These are phyloP conservation scores for Portunus trituberculatus DNA, from an alignment of 1,140 invertebrate genomes.

Conservation along the genomic window DNA sequence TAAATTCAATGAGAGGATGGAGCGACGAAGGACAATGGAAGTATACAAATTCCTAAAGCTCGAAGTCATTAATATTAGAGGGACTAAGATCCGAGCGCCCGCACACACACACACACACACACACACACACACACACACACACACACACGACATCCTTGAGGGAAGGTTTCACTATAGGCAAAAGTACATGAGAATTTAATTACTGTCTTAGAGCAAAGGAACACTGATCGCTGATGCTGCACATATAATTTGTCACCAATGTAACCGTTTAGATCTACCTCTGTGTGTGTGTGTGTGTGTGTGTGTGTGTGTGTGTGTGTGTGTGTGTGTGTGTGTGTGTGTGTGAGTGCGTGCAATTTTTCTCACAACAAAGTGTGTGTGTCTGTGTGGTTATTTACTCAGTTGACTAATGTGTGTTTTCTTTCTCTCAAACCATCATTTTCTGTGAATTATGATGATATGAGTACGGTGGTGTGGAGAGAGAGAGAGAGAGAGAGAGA, in stretches of 20 bases:
- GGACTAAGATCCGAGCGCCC: not conserved
- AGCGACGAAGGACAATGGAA: too few species aligned
- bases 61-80: not conserved
- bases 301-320: not conserved
- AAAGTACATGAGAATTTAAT: too few species aligned
- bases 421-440: too few species aligned
- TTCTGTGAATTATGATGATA: too few species aligned
- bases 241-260: too few species aligned
- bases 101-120: not conserved
- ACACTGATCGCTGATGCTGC: too few species aligned
- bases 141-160: not conserved
- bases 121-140: conserved; percentile 45
- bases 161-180: too few species aligned
- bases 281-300: not conserved
- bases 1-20: too few species aligned
- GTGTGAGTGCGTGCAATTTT: not conserved
- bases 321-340: not conserved
- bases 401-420: too few species aligned
- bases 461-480: not conserved
- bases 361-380: not conserved
- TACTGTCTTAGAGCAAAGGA: too few species aligned
- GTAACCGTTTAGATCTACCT: too few species aligned
- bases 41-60: too few species aligned
- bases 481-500: conserved; percentile 45
- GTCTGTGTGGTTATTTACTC: not conserved